These are phyloP conservation scores for Fukomys damarensis DNA, from an alignment of 2,113 vertebrate species.

Conservation along the genomic window DNA sequence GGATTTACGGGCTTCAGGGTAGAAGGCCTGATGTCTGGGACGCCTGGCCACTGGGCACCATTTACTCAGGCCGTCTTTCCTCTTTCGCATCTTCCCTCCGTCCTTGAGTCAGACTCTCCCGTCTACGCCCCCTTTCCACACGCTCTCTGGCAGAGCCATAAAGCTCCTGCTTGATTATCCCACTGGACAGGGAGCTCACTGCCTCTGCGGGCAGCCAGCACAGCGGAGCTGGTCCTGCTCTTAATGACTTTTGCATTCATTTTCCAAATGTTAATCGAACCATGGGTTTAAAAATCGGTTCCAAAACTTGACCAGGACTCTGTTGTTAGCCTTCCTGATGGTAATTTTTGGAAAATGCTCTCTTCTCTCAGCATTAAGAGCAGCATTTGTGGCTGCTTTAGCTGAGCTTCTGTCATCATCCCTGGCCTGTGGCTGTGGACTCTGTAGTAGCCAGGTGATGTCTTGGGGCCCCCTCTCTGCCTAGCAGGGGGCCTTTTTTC, in stretches of 20 bases:
- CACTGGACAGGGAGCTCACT: background rate
- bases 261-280: conserved; percentile 15
- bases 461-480: background rate
- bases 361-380: background rate
- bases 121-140: background rate
- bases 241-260: background rate
- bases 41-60: background rate
- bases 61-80: background rate
- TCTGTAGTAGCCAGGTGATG: background rate
- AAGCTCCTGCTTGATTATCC: background rate
- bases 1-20: background rate
- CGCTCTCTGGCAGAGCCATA: background rate
- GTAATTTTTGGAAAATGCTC: conserved; percentile 6
- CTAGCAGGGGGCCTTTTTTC: background rate
- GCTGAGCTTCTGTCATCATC: background rate
- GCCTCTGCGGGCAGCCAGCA: background rate
- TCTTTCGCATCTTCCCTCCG: background rate
- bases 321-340: background rate
- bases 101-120: background rate
- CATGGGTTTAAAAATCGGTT: background rate
- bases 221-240: background rate
- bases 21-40: background rate
- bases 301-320: background rate
- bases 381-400: background rate
- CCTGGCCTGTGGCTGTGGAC: background rate